phyloP scores from a whole-genome alignment of 2,797 vertebrate species.

The Xenops minutus region DNA sequence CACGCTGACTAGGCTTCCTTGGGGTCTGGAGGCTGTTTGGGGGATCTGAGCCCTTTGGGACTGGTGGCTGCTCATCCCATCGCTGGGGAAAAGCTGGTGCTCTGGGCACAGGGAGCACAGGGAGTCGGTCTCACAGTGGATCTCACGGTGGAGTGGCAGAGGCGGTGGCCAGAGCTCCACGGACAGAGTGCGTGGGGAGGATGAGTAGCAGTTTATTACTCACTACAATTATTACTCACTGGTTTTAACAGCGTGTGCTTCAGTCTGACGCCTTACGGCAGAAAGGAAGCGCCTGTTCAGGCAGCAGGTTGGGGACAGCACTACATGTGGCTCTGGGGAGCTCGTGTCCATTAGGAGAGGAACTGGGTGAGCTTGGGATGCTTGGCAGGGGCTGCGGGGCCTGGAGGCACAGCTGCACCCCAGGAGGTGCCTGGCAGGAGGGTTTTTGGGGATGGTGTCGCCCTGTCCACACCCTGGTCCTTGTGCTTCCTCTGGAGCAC shows the following conservation, averaged over 20 bases:
- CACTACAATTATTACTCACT: constrained; percentile 19
- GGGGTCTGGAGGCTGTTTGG: background rate
- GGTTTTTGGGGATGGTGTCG: background rate
- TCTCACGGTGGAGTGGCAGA: background rate
- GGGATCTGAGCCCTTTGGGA: background rate
- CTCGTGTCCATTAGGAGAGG: fast-evolving
- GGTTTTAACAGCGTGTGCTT: background rate
- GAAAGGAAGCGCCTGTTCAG: background rate
- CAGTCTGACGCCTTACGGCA: background rate
- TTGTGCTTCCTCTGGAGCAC: fast-evolving
- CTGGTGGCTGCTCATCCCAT: background rate
- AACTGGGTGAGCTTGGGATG: background rate
- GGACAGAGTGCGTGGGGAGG: background rate
- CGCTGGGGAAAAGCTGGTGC: fast-evolving
- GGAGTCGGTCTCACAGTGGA: fast-evolving
- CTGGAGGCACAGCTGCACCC: background rate
- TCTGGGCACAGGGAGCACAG: fast-evolving
- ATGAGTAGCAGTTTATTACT: constrained; percentile 48
- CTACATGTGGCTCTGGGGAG: fast-evolving
- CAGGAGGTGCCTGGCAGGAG: background rate
- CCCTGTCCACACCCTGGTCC: background rate
- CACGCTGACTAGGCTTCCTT: background rate
- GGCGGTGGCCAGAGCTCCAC: fast-evolving
- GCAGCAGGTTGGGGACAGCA: background rate
- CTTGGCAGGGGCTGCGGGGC: fast-evolving